Base-by-base conservation (phyloP, 1,140 invertebrate species). In the Idris sp. region DNA sequence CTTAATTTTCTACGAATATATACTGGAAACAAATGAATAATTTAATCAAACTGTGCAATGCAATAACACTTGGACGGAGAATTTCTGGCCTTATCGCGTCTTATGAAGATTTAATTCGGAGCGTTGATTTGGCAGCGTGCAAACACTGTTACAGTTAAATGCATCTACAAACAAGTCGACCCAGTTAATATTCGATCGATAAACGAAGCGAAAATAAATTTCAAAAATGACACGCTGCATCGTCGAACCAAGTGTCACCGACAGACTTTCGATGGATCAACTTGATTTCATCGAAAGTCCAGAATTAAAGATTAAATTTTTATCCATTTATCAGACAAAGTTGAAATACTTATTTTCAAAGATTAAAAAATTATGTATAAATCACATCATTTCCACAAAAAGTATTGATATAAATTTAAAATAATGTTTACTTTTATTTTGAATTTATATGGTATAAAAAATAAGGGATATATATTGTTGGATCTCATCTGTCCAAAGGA, bases 71-170 rank as follows among this genome's bases (percentile, higher is more conserved):
- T 11, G 31, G 18, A 26, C 11, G 16, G 30, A 43, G 33, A 49
- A 56, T 73, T 64, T 28, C 38, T 31, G 48, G 54, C 54, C 44
- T 74, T 54, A 54, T 67, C 71, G 61, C 48, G 36, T 51, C 54
- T 67, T 67, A 65, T 74, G 53, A 74, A 74, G 61, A 46, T 67
- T 74, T 59, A 65, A 74, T 67, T 74, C 14, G 48, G 48, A 51
- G n/a, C 69, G 61, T 48, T 46, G 59, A 59, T 58, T 74, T 67
- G 71, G 61, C 61, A 67, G 54, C 10, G 11, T 33, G 35, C 15
- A 4, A 40, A 40, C 33, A 44, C 40, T 58, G 16, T 48, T 64
- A 54, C 53, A 73, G 69, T 54, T 65, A 54, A 64, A 48, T 33
- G 31, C 22, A 26, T 28, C 18, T 61, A 49, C 25, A 13, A 33